phyloP scores from a whole-genome alignment of 1,140 invertebrate genomes.

The Drosophila ananassae region DNA sequence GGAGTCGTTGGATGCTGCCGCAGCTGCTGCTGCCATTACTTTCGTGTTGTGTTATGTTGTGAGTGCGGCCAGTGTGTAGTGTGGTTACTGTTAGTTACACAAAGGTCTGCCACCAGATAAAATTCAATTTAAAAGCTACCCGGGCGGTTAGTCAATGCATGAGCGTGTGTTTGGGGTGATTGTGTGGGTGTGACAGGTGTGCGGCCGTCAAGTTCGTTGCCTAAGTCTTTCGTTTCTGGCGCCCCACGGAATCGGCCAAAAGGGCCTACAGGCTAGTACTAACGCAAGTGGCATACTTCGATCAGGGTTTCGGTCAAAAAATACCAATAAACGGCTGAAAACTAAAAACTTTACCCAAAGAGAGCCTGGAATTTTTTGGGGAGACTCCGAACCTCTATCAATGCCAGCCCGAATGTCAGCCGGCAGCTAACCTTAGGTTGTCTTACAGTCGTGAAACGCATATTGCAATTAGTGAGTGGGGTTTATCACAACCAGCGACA shows the following conservation, averaged over 20 bases:
- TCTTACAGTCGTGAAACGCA: slow-evolving; percentile 28
- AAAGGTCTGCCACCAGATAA: slow-evolving; percentile 45
- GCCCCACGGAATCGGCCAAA: slow-evolving; percentile 12
- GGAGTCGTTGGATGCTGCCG: background rate
- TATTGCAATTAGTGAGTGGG: slow-evolving; percentile 4
- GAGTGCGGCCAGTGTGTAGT: slow-evolving; percentile 25
- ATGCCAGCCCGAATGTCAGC: background rate
- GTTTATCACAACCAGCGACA: slow-evolving; percentile 14
- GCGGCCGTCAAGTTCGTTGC: slow-evolving; percentile 63
- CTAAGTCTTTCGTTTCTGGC: slow-evolving; percentile 56
- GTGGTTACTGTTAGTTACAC: slow-evolving; percentile 48
- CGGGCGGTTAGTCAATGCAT: slow-evolving; percentile 41
- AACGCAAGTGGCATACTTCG: background rate
- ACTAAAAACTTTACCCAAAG: background rate
- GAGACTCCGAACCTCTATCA: background rate
- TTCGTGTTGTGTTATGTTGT: slow-evolving; percentile 33
- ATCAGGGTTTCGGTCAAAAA: background rate
- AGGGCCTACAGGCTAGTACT: slow-evolving; percentile 3
- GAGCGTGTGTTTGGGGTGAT: background rate
- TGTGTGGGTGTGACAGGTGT: slow-evolving; percentile 48
- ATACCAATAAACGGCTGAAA: background rate
- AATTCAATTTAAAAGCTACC: slow-evolving; percentile 48
- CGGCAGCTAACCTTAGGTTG: background rate
- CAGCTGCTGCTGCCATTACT: slow-evolving; percentile 19
- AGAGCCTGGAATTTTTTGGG: background rate